Evolutionary conservation across 64 coral and sea anemone species (phyloP).

Genomic region (Pocillopora damicornis): DNA sequence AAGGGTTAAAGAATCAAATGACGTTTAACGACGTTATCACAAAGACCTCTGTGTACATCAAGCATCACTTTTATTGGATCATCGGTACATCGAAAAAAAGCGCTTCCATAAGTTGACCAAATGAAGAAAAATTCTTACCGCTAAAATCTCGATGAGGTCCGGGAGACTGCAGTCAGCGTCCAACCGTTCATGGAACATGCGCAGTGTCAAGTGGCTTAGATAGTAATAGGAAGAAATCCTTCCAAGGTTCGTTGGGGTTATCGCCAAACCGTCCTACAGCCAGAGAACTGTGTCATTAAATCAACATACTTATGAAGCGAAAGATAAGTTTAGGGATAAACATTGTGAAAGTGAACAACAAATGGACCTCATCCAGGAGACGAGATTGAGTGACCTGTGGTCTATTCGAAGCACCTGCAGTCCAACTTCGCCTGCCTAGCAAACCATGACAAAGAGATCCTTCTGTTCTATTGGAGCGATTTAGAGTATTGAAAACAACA

Average conservation of each 20-base stretch:
- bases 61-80: too few species aligned
- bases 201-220: slow-evolving; percentile 87
- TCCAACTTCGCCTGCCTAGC: too few species aligned
- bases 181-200: slow-evolving; percentile 86
- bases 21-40: too few species aligned
- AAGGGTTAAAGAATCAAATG: too few species aligned
- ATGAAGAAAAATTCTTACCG: slow-evolving; percentile 42
- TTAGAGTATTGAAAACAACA: too few species aligned
- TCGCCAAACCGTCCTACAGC: slow-evolving; percentile 63
- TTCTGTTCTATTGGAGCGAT: too few species aligned
- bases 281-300: background rate
- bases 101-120: background rate
- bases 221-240: slow-evolving; percentile 95
- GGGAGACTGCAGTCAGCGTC: slow-evolving; percentile 71
- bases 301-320: background rate
- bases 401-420: too few species aligned
- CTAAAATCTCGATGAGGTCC: slow-evolving; percentile 71
- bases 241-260: slow-evolving; percentile 72
- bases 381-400: too few species aligned
- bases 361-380: too few species aligned
- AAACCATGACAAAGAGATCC: too few species aligned
- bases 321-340: background rate
- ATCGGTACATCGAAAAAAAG: background rate
- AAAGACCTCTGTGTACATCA: too few species aligned
- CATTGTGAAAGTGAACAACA: too few species aligned